A percentile compares a stretch with the other conserved stretches of the same genome.
phyloP scores from a whole-genome alignment of 2,888 invertebrate species.

The Polymixis lichenea region DNA sequence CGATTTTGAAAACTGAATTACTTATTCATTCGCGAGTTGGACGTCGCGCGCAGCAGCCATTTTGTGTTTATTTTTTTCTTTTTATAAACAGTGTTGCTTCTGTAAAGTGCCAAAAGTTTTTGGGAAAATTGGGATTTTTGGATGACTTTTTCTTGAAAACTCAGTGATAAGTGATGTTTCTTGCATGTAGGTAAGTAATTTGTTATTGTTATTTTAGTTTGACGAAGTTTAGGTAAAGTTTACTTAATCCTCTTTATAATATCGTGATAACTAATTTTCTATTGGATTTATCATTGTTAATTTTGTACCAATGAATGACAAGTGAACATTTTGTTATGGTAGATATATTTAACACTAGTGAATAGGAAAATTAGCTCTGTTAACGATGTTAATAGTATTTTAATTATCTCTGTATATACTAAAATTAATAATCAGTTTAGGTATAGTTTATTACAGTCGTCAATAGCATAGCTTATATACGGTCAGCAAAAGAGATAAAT shows the following conservation, averaged over 20 bases:
- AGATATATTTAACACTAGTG: neutral
- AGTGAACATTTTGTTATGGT: constrained; percentile 6
- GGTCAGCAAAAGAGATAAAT: no score
- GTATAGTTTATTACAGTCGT: neutral
- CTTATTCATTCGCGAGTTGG: constrained; percentile 84
- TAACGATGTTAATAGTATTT: neutral
- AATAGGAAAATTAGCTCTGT: neutral
- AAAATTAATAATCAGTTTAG: neutral
- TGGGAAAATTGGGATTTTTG: constrained; percentile 36
- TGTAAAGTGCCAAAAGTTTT: constrained; percentile 40
- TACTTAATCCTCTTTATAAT: neutral
- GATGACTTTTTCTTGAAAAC: constrained; percentile 15
- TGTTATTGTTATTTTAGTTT: neutral
- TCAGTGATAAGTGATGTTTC: constrained; percentile 9
- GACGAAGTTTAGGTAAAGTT: constrained; percentile 1
- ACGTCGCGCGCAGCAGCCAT: constrained; percentile 76
- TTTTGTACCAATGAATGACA: constrained; percentile 9
- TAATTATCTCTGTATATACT: neutral
- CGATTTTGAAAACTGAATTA: constrained; percentile 86
- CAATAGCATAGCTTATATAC: neutral
- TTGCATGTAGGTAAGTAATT: constrained; percentile 36
- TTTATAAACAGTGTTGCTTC: constrained; percentile 23
- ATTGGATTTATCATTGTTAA: constrained; percentile 18
- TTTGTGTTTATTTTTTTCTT: constrained; percentile 71
- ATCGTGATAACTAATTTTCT: constrained; percentile 20